Base-by-base conservation (phyloP, 1,140 invertebrate species). In the Dinoponera quadriceps region DNA sequence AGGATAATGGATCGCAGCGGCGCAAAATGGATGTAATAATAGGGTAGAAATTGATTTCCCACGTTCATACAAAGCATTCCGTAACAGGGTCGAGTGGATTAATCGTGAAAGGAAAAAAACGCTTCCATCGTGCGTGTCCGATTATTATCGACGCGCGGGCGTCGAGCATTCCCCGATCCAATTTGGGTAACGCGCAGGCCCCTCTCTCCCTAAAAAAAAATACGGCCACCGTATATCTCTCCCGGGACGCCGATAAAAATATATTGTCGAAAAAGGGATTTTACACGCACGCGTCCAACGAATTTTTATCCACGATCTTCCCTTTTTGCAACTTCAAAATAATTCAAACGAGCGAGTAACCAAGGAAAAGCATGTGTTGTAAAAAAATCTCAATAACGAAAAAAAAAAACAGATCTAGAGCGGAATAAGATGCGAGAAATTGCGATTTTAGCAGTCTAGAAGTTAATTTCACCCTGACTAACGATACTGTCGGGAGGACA, bases 1-100 rank as follows among this genome's bases (percentile, higher is more conserved):
- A 25, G 27, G 29, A 73, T 73, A 73, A 59, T 73, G 71, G 55
- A 73, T 44, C 29, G 33, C 20, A 25, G 54, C 33, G 69, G 69
- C 27, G 51, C 71, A 44, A 59, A 55, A 44, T 59, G 29, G 54
- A 33, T 57, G 51, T 73, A 73, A 73, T 73, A 73, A 73, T 73
- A 33, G 54, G 7, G 20, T 54, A 44, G 51, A 55, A 59, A 73
- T 73, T 73, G 55, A 73, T 73, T 48, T 59, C n/a, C 66, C 44
- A 18, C 48, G 25, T 69, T 25, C 51, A 38, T 57, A 73, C 13
- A 59, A 16, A 73, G 29, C 51, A 73, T 55, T 59, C 69, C 7
- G 69, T 59, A 73, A 73, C 69, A 44, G 16, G 54, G 33, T 59
- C 55, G 55, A 59, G 55, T 73, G 22, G 33, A 73, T 73, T 73